These are phyloP conservation scores for Syrista parreyssii DNA, from an alignment of 2,888 invertebrate species.

Conservation along the genomic window DNA sequence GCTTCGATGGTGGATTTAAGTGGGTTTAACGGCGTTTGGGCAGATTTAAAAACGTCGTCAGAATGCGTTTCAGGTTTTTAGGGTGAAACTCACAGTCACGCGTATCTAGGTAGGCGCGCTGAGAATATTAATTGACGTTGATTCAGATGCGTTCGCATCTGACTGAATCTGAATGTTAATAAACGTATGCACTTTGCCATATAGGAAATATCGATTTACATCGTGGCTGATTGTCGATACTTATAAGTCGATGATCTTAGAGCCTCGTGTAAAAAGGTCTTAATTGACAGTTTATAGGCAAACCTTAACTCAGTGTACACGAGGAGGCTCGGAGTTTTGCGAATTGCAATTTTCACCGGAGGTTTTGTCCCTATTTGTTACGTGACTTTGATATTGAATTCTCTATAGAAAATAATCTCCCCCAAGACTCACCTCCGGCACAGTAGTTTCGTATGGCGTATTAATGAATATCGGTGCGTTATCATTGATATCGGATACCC, in stretches of 20 bases:
- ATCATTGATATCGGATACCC: constrained; percentile 92
- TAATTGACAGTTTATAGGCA: neutral
- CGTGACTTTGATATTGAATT: too few species aligned
- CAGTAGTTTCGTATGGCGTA: constrained; percentile 84
- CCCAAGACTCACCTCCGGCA: constrained; percentile 80
- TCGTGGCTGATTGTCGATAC: neutral
- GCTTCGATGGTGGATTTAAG: neutral
- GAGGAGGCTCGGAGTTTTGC: too few species aligned
- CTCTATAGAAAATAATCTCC: constrained; percentile 16
- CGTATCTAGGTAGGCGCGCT: neutral
- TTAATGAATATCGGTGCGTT: constrained; percentile 87
- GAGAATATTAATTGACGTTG: neutral
- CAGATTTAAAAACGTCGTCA: neutral
- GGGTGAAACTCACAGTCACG: neutral
- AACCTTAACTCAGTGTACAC: too few species aligned
- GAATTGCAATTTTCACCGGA: too few species aligned
- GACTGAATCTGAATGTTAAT: constrained; percentile 14
- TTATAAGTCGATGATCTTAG: neutral
- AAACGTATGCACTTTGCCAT: neutral
- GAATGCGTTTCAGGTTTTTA: constrained; percentile 2
- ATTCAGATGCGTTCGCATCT: constrained; percentile 1
- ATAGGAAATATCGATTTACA: constrained; percentile 17
- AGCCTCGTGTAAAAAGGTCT: neutral
- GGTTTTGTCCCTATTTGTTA: too few species aligned
- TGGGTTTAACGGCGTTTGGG: neutral